Conservation (phyloP, 2,797 vertebrate genomes). For the Peromyscus attwateri region DNA sequence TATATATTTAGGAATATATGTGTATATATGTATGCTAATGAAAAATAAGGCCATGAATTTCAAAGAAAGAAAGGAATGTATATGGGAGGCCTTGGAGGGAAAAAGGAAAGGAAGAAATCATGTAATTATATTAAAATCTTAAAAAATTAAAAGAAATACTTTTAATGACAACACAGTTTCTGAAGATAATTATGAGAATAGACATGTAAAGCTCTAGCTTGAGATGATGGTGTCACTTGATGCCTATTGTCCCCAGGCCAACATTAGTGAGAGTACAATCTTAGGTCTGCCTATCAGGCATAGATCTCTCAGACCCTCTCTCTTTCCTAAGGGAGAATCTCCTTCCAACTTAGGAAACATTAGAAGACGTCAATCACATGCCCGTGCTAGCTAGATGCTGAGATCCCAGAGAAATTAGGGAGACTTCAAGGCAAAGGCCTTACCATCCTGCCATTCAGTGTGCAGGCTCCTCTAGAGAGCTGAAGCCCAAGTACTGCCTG, state of each 20-base stretch:
- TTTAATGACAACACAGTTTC: not conserved
- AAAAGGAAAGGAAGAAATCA: not conserved
- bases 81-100: not conserved
- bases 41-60: not conserved
- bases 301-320: not conserved
- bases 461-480: not conserved
- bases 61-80: not conserved
- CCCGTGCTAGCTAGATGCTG: not conserved
- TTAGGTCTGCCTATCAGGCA: not conserved
- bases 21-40: not conserved
- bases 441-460: not conserved
- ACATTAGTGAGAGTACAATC: not conserved
- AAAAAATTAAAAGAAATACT: not conserved
- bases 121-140: not conserved
- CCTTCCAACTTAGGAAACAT: not conserved
- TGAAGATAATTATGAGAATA: not conserved
- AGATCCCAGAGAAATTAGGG: not conserved
- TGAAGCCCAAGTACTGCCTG: not conserved
- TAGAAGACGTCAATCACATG: not conserved
- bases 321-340: not conserved
- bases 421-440: not conserved
- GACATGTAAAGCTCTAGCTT: slow-evolving; percentile 10
- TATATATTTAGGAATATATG: not conserved
- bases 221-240: not conserved
- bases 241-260: not conserved